Evolutionary conservation across 2,888 invertebrate species (phyloP).

Genomic region (Carcina quercana): DNA sequence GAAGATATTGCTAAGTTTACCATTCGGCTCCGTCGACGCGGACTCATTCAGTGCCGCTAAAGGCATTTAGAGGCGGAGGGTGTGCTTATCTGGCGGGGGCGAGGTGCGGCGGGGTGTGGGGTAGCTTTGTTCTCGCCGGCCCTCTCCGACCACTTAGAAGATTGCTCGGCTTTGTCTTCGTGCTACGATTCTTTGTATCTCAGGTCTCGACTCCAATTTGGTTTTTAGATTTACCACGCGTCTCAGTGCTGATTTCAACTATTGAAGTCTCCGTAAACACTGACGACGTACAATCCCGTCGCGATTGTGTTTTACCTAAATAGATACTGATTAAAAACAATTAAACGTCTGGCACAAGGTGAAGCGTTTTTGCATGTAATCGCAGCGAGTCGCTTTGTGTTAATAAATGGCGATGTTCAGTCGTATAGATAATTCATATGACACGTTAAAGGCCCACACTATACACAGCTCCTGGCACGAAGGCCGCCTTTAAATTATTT

Average conservation of each 20-base stretch:
- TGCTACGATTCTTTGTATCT: slow-evolving; percentile 50
- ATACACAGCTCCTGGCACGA: slow-evolving; percentile 32
- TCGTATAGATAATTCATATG: slow-evolving; percentile 34
- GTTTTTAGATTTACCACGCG: slow-evolving; percentile 28
- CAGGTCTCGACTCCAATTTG: slow-evolving; percentile 43
- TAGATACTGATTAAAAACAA: slow-evolving; percentile 14
- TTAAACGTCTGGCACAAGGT: slow-evolving; percentile 18
- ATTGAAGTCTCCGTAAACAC: slow-evolving; percentile 5
- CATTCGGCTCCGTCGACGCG: slow-evolving; percentile 35
- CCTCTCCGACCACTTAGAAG: slow-evolving; percentile 65
- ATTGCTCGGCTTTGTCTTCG: slow-evolving; percentile 63
- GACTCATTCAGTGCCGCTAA: slow-evolving; percentile 43
- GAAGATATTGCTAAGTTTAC: slow-evolving; percentile 41
- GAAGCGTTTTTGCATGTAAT: slow-evolving; percentile 22
- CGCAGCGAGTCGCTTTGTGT: slow-evolving; percentile 17
- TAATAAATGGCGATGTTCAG: slow-evolving; percentile 27
- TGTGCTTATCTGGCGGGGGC: slow-evolving; percentile 47
- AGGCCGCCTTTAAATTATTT: slow-evolving; percentile 48
- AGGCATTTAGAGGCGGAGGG: slow-evolving; percentile 51
- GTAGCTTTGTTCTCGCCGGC: slow-evolving; percentile 47
- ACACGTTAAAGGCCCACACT: slow-evolving; percentile 35
- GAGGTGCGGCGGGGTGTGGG: slow-evolving; percentile 21
- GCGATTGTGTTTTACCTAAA: no score
- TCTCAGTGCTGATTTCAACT: slow-evolving; percentile 8
- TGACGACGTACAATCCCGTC: no score